Evolutionary conservation across 2,113 vertebrate genomes (phyloP), one percentile per base, ranked within the genome.

Genomic region (Oryzias celebensis): DNA sequence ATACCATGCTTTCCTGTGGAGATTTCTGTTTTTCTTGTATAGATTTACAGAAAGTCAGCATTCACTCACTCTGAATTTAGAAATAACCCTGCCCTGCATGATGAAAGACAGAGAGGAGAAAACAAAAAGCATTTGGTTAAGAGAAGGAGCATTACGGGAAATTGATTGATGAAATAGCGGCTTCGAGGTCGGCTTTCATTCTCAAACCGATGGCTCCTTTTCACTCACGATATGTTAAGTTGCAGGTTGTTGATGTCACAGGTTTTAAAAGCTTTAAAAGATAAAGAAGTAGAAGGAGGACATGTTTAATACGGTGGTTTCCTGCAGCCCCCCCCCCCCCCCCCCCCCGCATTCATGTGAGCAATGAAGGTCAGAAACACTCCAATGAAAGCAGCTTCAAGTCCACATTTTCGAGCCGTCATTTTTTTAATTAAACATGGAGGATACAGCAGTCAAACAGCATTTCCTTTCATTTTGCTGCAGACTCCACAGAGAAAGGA

Each of bases 331-430:
- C 10, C 36, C 12, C 36, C 12, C 36, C 12, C 36, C 12, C 36
- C 36, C 12, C 36, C 0, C 2, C 8, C 12, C 12, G 36, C 2
- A 36, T 36, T 36, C 10, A 36, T 57, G 45, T 47, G 50, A 69
- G 65, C 53, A 62, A 75, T 54, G 67, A 51, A 3, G 75, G 71
- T 80, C 66, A 78, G 60, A 69, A 53, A 4, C 24, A 28, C 58
- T 58, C 62, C 59, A 83, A 78, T 82, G 82, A 80, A 82, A 65
- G 0, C 65, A 57, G 54, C 65, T 52, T 71, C 49, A 49, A 57
- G 57, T 58, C 71, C 68, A 67, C 62, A 50, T 47, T 62, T 49
- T 31, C 13, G 14, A 16, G 46, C 58, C 70, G n/a, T 45, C n/a
- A 46, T 63, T 18, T 58, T 71, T 68, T 18, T 52, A 50, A 74